Conservation (phyloP, 1,140 invertebrate genomes). For the Linepithema humile region DNA sequence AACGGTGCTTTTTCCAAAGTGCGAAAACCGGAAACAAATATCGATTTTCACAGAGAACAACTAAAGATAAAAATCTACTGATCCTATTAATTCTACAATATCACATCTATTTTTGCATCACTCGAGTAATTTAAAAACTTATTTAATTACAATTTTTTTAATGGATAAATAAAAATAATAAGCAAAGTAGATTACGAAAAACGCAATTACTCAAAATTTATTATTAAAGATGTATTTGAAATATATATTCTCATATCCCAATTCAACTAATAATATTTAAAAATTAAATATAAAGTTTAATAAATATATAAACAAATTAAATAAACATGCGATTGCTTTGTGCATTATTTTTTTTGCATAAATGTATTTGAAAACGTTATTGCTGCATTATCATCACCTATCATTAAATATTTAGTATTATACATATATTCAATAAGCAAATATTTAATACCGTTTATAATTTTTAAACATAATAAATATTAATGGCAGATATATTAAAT, state of each 20-base stretch:
- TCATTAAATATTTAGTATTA: too few species aligned
- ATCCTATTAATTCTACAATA: background rate
- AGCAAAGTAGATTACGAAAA: background rate
- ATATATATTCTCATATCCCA: background rate
- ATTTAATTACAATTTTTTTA: constrained; percentile 8
- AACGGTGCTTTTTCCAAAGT: background rate
- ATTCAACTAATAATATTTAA: background rate
- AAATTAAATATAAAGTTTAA: too few species aligned
- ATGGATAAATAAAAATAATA: background rate
- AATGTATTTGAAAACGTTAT: too few species aligned
- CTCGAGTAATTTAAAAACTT: background rate
- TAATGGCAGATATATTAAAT: background rate
- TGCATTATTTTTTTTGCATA: too few species aligned
- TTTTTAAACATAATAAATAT: background rate
- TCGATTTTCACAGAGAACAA: background rate
- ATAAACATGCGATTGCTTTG: too few species aligned
- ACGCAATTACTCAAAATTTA: background rate
- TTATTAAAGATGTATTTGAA: background rate
- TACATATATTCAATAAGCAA: background rate
- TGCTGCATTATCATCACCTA: too few species aligned
- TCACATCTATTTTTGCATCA: background rate
- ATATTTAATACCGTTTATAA: background rate
- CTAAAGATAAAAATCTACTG: background rate
- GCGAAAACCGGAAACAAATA: background rate
- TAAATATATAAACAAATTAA: too few species aligned